Conservation (phyloP, 2,113 vertebrate genomes). For the Echinops telfairi region DNA sequence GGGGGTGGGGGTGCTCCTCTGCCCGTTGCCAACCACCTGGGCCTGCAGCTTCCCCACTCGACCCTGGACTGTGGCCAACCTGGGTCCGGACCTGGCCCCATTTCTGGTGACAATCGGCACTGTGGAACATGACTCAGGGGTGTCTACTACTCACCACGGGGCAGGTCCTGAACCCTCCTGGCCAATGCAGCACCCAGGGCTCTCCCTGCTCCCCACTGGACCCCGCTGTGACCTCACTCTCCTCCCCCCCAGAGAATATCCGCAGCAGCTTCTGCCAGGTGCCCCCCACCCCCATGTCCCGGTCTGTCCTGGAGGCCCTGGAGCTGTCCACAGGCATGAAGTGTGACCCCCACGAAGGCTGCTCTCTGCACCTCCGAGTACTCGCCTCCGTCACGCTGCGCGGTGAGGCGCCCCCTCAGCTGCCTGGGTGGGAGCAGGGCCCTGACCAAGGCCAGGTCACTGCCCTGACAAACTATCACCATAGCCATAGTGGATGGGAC, state of each 20-base stretch:
- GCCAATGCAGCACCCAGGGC: not conserved
- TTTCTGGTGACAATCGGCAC: not conserved
- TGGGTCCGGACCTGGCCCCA: not conserved
- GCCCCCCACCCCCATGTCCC: slow-evolving; percentile 73
- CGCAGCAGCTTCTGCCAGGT: slow-evolving; percentile 85
- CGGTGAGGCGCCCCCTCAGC: slow-evolving; percentile 81
- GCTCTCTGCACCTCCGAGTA: slow-evolving; percentile 89
- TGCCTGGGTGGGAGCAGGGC: too few relatives aligned
- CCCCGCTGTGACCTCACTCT: accelerated
- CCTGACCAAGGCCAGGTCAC: too few relatives aligned
- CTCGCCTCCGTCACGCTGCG: slow-evolving; percentile 84
- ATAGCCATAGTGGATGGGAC: too few relatives aligned
- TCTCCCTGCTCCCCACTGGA: too few relatives aligned
- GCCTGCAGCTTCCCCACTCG: not conserved
- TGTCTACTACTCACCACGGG: too few relatives aligned
- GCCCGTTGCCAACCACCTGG: too few relatives aligned
- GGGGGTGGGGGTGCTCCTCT: not conserved
- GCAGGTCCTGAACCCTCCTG: too few relatives aligned
- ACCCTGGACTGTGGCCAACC: not conserved
- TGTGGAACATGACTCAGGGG: too few relatives aligned
- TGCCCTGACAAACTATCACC: too few relatives aligned
- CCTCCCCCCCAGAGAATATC: slow-evolving; percentile 77
- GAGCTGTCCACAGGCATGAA: slow-evolving; percentile 91
- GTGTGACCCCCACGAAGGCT: slow-evolving; percentile 86
- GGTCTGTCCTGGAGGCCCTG: slow-evolving; percentile 85